Evolutionary conservation across 2,888 invertebrate genomes (phyloP), one percentile per base, ranked within the genome.

Genomic region (Tetramorium bicarinatum): DNA sequence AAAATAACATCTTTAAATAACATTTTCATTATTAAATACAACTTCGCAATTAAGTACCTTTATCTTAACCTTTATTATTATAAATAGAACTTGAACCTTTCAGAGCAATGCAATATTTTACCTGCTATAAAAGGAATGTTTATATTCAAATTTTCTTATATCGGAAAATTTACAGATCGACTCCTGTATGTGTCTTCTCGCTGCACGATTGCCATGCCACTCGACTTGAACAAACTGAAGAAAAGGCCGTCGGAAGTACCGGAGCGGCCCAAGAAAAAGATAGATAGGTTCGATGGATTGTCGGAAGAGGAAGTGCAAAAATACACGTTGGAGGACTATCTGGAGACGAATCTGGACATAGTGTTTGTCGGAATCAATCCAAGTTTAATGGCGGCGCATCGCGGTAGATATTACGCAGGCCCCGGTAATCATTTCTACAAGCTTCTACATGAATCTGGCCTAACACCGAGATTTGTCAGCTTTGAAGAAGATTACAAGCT

Each of bases 381-480:
- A 0, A 93, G 95, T 80, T 80, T 95, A 21, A 94, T 92, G 91
- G 92, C 95, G 11, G 95, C 95, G 0, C 90, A 94, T 84, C 91
- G 94, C 72, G 94, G 94, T 29, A 91, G 94, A 84, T 95, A 95
- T 88, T 95, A 95, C 66, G 95, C 95, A 6, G 94, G 95, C 13
- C 94, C 94, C 4, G 95, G 95, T 15, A 95, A 95, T 90, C 95
- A 95, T 85, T 95, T 95, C 80, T 95, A 95, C 72, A 94, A 94
- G 85, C 91, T 95, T n/a, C 82, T 95, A 7, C 91, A 93, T 49
- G 92, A 89, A 15, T 94, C 95, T 3, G 91, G 89, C 11, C 83
- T 95, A 15, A 88, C 93, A 2, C 93, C 95, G 9, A 82, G 82
- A 71, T 89, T 87, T 25, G 77, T 95, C 2, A 93, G 81, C 64